Conservation (phyloP, 1,140 invertebrate genomes). For the Drosophila lacertosa region DNA sequence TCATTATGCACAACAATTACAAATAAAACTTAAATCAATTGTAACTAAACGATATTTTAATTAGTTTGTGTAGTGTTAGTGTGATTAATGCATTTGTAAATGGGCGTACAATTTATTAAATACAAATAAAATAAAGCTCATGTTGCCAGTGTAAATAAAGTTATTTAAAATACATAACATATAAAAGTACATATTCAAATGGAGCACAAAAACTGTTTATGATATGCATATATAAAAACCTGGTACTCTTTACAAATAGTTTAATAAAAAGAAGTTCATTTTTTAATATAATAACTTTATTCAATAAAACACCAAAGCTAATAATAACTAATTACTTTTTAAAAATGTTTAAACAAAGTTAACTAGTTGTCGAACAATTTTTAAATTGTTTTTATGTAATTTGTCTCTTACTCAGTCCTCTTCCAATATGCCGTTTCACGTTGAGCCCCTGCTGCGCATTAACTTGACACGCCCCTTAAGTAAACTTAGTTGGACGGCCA, state of each 20-base stretch:
- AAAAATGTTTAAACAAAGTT: background rate
- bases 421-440: too few species aligned
- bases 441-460: background rate
- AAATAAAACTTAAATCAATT: slow-evolving; percentile 6
- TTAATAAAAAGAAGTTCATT: too few species aligned
- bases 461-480: slow-evolving; percentile 8
- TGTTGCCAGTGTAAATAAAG: background rate
- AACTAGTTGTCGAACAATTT: background rate
- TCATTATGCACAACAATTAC: slow-evolving; percentile 17
- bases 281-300: too few species aligned
- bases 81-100: slow-evolving; percentile 25
- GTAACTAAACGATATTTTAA: slow-evolving; percentile 26
- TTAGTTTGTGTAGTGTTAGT: slow-evolving; percentile 25
- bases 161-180: too few species aligned
- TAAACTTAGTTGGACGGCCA: slow-evolving; percentile 16
- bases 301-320: too few species aligned
- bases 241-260: too few species aligned
- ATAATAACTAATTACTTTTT: background rate
- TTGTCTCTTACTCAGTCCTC: background rate
- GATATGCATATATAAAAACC: too few species aligned
- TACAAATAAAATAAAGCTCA: background rate
- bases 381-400: background rate
- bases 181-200: too few species aligned
- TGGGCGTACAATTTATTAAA: background rate
- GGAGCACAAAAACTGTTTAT: too few species aligned